Evolutionary conservation across 2,797 vertebrate genomes (phyloP).

Genomic region (Gallirallus australis): DNA sequence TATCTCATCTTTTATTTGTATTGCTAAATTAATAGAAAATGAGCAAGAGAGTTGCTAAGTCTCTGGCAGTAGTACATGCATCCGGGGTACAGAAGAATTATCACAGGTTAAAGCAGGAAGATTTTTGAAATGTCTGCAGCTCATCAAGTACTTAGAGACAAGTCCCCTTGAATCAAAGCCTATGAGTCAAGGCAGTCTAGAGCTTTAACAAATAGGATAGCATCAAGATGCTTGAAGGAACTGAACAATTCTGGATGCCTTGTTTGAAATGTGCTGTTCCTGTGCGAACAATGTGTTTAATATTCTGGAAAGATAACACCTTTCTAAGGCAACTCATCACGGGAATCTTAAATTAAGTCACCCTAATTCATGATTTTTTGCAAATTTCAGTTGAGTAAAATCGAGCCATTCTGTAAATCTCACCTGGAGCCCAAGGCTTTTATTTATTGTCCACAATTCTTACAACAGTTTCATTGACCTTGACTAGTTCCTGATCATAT

Average conservation of each 20-base stretch:
- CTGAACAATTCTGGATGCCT: neutral
- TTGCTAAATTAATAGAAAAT: neutral
- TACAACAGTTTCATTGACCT: conserved; percentile 3
- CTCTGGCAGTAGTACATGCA: neutral
- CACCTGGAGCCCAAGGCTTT: neutral
- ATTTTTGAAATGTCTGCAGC: neutral
- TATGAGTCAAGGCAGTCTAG: neutral
- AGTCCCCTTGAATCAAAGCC: neutral
- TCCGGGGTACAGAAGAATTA: neutral
- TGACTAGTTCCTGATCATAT: conserved; percentile 25
- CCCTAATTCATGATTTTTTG: neutral
- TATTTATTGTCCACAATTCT: neutral
- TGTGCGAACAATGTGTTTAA: neutral
- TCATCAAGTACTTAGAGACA: neutral
- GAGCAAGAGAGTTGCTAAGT: neutral
- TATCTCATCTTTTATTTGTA: neutral
- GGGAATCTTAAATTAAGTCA: neutral
- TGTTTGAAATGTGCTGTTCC: neutral
- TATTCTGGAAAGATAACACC: neutral
- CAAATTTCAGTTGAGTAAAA: neutral
- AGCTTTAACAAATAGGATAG: neutral
- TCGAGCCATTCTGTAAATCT: neutral
- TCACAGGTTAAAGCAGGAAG: neutral
- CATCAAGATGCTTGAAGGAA: neutral
- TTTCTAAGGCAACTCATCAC: neutral